phyloP scores from a whole-genome alignment of 1,140 invertebrate species.

The Brachionus rotundiformis region DNA sequence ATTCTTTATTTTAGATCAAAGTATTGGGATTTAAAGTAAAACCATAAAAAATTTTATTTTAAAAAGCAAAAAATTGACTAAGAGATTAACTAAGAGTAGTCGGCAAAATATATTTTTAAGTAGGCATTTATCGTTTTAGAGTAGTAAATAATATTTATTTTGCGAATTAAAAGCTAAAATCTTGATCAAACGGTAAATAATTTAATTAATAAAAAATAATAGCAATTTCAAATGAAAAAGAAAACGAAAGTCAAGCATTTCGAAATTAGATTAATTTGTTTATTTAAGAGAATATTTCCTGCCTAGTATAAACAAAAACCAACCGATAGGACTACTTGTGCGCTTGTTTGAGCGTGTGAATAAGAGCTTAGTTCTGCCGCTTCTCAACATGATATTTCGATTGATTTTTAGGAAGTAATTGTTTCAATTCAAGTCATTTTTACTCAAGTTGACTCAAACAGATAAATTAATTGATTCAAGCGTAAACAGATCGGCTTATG shows the following conservation, averaged over 20 bases:
- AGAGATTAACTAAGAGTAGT: too few relatives aligned
- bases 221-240: not conserved
- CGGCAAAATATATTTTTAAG: too few relatives aligned
- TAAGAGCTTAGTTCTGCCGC: not conserved
- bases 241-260: not conserved
- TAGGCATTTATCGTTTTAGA: too few relatives aligned
- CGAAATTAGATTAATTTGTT: not conserved
- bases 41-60: too few relatives aligned
- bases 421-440: not conserved
- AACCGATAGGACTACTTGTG: not conserved
- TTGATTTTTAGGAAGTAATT: not conserved
- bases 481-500: not conserved
- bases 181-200: too few relatives aligned
- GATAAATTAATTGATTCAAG: not conserved
- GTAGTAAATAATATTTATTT: too few relatives aligned
- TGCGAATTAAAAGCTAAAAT: too few relatives aligned
- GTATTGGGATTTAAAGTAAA: too few relatives aligned
- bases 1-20: too few relatives aligned
- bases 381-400: not conserved
- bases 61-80: too few relatives aligned
- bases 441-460: not conserved
- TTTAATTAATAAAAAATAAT: not conserved
- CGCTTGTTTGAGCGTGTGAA: not conserved
- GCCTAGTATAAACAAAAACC: not conserved
- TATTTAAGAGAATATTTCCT: not conserved